Percentiles rank a stretch among this genome's conserved stretches.
Conservation (phyloP, 92 coral and sea anemone species). For the Parazoanthus swiftii region DNA sequence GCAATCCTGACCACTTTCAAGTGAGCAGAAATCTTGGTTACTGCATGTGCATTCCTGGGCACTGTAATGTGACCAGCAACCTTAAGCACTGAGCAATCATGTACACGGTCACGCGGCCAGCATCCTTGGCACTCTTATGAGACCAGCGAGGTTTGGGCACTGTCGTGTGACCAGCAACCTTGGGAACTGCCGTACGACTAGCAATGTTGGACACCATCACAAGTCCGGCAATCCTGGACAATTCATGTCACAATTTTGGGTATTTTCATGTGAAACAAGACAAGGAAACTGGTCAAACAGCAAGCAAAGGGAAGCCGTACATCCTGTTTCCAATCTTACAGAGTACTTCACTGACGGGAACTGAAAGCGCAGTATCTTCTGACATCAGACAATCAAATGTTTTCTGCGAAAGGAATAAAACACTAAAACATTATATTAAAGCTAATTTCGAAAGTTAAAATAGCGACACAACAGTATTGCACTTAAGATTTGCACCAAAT, state of each 20-base stretch:
- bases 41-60: background rate
- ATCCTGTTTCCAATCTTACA: constrained; percentile 78
- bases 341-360: constrained; percentile 55
- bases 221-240: background rate
- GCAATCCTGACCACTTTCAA: background rate
- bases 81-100: background rate
- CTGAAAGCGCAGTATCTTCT: constrained; percentile 41
- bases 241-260: background rate
- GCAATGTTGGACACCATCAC: background rate
- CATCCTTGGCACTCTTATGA: background rate
- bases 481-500: too few species aligned
- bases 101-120: background rate
- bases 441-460: too few species aligned
- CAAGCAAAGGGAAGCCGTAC: constrained; percentile 57
- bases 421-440: too few species aligned
- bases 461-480: too few species aligned
- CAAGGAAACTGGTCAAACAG: background rate
- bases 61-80: background rate
- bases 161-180: background rate
- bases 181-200: background rate
- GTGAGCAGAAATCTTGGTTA: background rate
- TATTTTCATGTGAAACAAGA: background rate
- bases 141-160: background rate
- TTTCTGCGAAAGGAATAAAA: constrained; percentile 42
- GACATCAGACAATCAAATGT: constrained; percentile 43